Evolutionary conservation across 2,113 vertebrate species (phyloP), one percentile per base, ranked within the genome.

Genomic region (Nettapus auritus): DNA sequence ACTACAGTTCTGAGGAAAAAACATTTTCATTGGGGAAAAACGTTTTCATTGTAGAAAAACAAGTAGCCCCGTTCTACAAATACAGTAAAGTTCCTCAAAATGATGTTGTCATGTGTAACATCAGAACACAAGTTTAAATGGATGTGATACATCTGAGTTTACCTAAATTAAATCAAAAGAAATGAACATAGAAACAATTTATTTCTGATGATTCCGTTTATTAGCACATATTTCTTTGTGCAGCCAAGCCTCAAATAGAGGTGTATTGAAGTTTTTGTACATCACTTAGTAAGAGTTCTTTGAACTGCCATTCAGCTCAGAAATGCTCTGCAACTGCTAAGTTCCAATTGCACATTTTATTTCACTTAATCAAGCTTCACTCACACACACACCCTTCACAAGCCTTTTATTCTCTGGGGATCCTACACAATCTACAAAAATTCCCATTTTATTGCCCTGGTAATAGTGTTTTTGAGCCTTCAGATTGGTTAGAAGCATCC

Each of bases 241-340:
- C 92, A 92, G 83, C 83, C 90, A 86, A 73, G 88, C 66, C 83
- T 84, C 66, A 94, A 95, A 69, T 76, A 50, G 92, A 93, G 62
- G 63, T 53, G 28, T 55, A 90, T 55, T 55, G 93, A 85, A 68
- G 71, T 80, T 93, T 94, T 86, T 71, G 68, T 84, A 36, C 14
- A 3, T 82, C 53, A 33, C 53, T 93, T 92, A 79, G 38, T 22
- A 84, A 77, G 62, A 48, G 36, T 53, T 82, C 67, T 92, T 87
- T 84, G 86, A 94, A 53, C 46, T 84, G 92, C 57, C 82, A 59
- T 84, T 96, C 94, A 84, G 73, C 66, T 90, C 68, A 90, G 57
- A 76, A 79, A 23, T 26, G 38, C 59, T 93, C 62, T 78, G 59
- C 53, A 82, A 85, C 70, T 80, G 59, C 82, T 90, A 80, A 56